Evolutionary conservation across 2,888 invertebrate genomes (phyloP).

Genomic region (Dermolepida albohirtum): DNA sequence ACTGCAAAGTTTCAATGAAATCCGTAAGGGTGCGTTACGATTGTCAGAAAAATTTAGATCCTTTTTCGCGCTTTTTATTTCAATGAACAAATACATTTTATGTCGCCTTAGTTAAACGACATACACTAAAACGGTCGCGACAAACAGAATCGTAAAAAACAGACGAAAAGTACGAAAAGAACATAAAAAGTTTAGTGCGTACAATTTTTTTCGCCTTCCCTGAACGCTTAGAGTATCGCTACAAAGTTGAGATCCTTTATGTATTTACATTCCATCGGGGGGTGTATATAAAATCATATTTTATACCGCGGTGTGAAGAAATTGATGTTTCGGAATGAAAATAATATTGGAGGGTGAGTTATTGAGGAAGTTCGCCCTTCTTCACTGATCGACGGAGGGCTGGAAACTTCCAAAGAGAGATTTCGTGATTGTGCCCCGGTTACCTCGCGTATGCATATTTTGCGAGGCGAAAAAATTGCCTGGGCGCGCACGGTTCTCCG

Average conservation of each 20-base stretch:
- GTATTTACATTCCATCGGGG: constrained; percentile 53
- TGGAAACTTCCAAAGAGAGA: constrained; percentile 24
- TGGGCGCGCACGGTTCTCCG: constrained; percentile 1
- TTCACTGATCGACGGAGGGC: constrained; percentile 45
- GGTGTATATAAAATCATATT: constrained; percentile 63
- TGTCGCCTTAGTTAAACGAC: constrained; percentile 9
- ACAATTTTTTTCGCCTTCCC: constrained; percentile 39
- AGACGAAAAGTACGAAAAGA: constrained; percentile 21
- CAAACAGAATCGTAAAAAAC: constrained; percentile 33
- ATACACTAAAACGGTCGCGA: constrained; percentile 19
- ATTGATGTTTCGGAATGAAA: constrained; percentile 65
- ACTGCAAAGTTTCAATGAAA: too few species aligned
- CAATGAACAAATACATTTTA: constrained; percentile 33
- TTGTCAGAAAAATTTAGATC: too few species aligned
- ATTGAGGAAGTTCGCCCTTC: constrained; percentile 54
- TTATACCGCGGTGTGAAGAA: constrained; percentile 60
- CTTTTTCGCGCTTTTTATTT: constrained; percentile 8
- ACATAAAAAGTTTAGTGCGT: constrained; percentile 37
- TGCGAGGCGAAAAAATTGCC: constrained; percentile 11
- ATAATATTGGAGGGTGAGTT: constrained; percentile 60
- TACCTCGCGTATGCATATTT: constrained; percentile 18
- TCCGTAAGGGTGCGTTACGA: too few species aligned
- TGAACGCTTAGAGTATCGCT: constrained; percentile 50
- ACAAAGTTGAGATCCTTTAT: constrained; percentile 54
- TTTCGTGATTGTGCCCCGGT: constrained; percentile 25